Conservation (phyloP, 2,113 vertebrate species). For the Shinisaurus crocodilurus region DNA sequence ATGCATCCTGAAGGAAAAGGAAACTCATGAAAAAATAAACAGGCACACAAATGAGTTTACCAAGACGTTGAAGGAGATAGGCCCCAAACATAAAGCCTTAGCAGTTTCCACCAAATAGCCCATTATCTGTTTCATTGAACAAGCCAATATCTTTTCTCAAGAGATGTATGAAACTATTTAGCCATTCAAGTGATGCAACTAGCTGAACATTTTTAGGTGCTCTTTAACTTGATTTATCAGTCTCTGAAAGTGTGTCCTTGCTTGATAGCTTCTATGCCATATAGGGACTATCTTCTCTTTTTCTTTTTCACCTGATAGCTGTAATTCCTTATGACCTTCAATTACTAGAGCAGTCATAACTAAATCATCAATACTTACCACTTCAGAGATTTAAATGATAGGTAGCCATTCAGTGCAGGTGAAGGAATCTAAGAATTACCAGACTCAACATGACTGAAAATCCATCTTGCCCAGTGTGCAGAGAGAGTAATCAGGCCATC, state of each 20-base stretch:
- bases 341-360: constrained; percentile 27
- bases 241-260: constrained; percentile 69
- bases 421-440: constrained; percentile 5
- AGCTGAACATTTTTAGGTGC: constrained; percentile 66
- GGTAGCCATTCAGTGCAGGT: background rate
- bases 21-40: constrained; percentile 33
- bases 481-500: background rate
- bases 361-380: background rate
- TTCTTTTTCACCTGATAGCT: background rate
- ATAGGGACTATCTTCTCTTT: background rate
- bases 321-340: constrained; percentile 56
- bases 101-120: constrained; percentile 65
- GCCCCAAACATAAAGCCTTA: constrained; percentile 66
- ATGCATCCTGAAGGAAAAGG: constrained; percentile 30
- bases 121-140: constrained; percentile 80
- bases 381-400: background rate
- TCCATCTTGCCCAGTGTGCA: background rate
- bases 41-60: constrained; percentile 27
- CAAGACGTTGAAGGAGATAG: constrained; percentile 35
- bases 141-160: constrained; percentile 72
- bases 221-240: constrained; percentile 76
- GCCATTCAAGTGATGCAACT: constrained; percentile 77
- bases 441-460: background rate
- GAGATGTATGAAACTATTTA: constrained; percentile 77
- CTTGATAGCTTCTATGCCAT: constrained; percentile 62